phyloP scores from a whole-genome alignment of 2,888 invertebrate genomes.

The Conops quadrifasciatus region DNA sequence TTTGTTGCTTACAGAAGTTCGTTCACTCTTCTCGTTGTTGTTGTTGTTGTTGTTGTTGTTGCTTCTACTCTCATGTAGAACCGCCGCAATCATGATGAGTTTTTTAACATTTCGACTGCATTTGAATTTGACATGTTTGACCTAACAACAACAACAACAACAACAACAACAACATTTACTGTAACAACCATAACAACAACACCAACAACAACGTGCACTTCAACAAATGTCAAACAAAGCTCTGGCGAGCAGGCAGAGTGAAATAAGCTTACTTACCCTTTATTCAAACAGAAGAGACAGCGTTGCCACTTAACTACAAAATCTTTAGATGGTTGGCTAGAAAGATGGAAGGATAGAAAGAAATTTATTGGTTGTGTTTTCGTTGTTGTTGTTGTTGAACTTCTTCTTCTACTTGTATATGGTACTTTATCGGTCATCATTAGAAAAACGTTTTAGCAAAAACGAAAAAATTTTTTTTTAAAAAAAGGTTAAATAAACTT shows the following conservation, averaged over 20 bases:
- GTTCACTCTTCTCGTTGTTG: background rate
- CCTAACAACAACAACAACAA: constrained; percentile 17
- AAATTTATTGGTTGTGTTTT: background rate
- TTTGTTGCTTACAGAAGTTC: constrained; percentile 31
- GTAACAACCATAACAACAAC: constrained; percentile 3
- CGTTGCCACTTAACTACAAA: background rate
- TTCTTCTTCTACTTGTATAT: background rate
- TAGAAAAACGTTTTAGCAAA: background rate
- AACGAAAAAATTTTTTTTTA: no score
- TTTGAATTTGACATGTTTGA: constrained; percentile 33
- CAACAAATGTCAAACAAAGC: background rate
- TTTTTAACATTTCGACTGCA: constrained; percentile 16
- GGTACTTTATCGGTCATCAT: background rate
- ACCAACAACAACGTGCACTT: background rate
- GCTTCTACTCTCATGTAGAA: background rate
- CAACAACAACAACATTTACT: constrained; percentile 1
- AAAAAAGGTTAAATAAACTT: no score
- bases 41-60: no score
- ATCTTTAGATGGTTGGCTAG: background rate
- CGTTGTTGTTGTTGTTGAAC: background rate
- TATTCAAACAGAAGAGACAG: background rate
- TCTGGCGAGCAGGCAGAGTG: background rate
- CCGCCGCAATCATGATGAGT: background rate
- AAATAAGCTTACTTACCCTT: background rate
- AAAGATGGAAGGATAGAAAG: background rate